A percentile compares a stretch with the other conserved stretches of the same genome.
These are phyloP conservation scores for Bubo bubo DNA, from an alignment of 2,113 vertebrate genomes.

Conservation along the genomic window DNA sequence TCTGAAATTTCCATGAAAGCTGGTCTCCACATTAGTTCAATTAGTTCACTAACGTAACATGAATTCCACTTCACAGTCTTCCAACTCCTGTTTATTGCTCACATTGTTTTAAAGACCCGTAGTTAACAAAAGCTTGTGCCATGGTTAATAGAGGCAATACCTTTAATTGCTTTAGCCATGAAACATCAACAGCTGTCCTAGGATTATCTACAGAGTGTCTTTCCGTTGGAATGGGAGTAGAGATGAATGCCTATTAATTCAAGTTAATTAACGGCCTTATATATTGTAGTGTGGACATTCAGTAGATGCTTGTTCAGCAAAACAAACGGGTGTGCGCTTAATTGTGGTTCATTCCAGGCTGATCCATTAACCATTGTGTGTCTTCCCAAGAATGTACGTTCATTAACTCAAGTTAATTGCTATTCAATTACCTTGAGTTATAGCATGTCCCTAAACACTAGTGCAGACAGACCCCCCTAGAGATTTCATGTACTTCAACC, in stretches of 20 bases:
- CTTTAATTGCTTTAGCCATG: background rate
- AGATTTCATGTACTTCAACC: background rate
- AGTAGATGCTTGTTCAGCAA: background rate
- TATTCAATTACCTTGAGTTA: conserved; percentile 55
- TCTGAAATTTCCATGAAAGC: background rate
- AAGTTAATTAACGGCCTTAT: background rate
- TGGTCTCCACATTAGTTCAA: background rate
- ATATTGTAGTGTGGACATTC: background rate
- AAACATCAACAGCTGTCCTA: background rate
- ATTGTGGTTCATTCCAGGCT: background rate
- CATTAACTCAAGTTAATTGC: conserved; percentile 54
- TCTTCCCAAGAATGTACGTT: conserved; percentile 25
- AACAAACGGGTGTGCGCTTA: background rate
- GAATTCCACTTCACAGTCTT: background rate
- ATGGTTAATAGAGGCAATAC: background rate
- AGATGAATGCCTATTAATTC: background rate
- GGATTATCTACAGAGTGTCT: background rate
- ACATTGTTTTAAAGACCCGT: background rate
- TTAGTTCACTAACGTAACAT: background rate
- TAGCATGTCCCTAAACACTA: conserved; percentile 6
- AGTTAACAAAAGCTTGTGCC: background rate
- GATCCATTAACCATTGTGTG: background rate
- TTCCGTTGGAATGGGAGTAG: background rate
- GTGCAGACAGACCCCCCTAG: background rate
- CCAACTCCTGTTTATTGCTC: background rate